Base-by-base conservation (phyloP, 1,140 invertebrate genomes). In the Marisa cornuarietis region DNA sequence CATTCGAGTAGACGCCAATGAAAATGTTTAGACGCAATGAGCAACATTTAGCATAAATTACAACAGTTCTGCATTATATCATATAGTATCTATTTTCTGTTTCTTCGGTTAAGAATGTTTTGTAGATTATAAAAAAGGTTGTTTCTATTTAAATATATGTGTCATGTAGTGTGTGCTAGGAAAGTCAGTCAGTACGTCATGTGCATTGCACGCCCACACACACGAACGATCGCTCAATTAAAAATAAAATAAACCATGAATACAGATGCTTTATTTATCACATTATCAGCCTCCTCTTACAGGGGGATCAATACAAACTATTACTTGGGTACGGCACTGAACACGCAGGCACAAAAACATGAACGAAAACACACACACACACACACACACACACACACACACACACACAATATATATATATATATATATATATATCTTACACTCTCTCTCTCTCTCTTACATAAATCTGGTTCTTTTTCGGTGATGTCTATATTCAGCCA, bases 331-430 rank as follows among this genome's bases (percentile, higher is more conserved):
- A n/a, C 66, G 42, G 66, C 14, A 14, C 14, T 31, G 6, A n/a
- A 69, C n/a, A 8, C 8, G 42, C 66, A 69, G 13, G 42, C 13
- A 69, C 66, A 69, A n/a, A n/a, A 69, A 69, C 66, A 69, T 31
- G n/a, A n/a, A n/a, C 66, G n/a, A n/a, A 69, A n/a, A 69, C 66
- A 69, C 66, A 69, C 7, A 69, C 6, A 69, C n/a, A 69, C 8
- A 69, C n/a, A n/a, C 6, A 20, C 66, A n/a, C 66, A 20, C 66
- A n/a, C 66, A 69, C 66, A 69, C 66, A 69, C 7, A 69, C 6
- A 69, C n/a, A 69, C 8, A 69, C n/a, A n/a, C 6, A 20, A n/a
- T n/a, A n/a, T n/a, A n/a, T n/a, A n/a, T n/a, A n/a, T n/a, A n/a
- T n/a, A n/a, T n/a, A n/a, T n/a, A n/a, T n/a, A n/a, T n/a, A n/a